A percentile compares a stretch with the other conserved stretches of the same genome.
phyloP scores from a whole-genome alignment of 1,140 invertebrate species.

The Theocolax elegans region DNA sequence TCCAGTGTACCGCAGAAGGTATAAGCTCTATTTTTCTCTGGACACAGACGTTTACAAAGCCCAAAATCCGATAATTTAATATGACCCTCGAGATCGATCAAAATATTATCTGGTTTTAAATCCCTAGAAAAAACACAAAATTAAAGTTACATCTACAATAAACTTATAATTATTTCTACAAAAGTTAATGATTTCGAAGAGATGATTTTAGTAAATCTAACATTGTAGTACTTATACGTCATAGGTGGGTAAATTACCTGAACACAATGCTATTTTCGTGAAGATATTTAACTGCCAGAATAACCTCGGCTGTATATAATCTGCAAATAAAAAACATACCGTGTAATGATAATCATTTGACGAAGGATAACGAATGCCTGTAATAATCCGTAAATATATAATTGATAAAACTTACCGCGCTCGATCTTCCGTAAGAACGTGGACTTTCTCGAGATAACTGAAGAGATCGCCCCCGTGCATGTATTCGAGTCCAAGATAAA shows the following conservation, averaged over 20 bases:
- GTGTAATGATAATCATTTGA: too few species aligned
- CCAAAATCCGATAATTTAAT: slow-evolving; percentile 99
- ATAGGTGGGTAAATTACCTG: slow-evolving; percentile 54
- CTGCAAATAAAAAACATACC: slow-evolving; percentile 77
- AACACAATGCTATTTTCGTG: slow-evolving; percentile 97
- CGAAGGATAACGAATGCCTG: too few species aligned
- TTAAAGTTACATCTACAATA: background rate
- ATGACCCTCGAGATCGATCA: slow-evolving; percentile 94
- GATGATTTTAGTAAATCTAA: background rate
- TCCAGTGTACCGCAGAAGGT: slow-evolving; percentile 99
- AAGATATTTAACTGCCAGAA: slow-evolving; percentile 96
- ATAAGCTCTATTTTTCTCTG: slow-evolving; percentile 93
- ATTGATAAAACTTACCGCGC: slow-evolving; percentile 76
- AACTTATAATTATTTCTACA: background rate
- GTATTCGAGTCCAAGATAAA: slow-evolving; percentile 98
- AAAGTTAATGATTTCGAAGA: too few species aligned
- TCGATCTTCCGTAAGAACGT: slow-evolving; percentile 97
- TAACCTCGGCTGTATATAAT: slow-evolving; percentile 98
- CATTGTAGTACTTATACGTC: too few species aligned
- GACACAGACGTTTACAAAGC: slow-evolving; percentile 97
- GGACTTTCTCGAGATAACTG: slow-evolving; percentile 96
- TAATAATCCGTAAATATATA: too few species aligned
- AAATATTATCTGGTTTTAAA: slow-evolving; percentile 98
- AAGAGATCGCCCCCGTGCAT: slow-evolving; percentile 97
- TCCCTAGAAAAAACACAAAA: slow-evolving; percentile 74